These are phyloP conservation scores for Lacanobia wlatinum DNA, from an alignment of 2,888 invertebrate genomes.

Conservation along the genomic window DNA sequence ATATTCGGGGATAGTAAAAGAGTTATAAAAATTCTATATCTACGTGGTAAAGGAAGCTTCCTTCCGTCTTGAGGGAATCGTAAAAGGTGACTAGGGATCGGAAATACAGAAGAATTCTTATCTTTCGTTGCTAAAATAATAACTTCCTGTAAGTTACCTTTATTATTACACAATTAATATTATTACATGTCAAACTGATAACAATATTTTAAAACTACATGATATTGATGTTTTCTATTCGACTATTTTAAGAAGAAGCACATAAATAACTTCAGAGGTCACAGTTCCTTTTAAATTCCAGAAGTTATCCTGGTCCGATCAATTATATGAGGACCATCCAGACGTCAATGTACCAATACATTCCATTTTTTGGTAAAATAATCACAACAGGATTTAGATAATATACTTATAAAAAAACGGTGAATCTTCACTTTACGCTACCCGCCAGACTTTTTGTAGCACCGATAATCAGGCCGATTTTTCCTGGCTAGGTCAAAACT, in stretches of 20 bases:
- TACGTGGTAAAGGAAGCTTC: neutral
- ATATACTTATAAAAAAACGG: neutral
- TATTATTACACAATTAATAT: too few relatives aligned
- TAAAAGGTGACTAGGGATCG: slow-evolving; percentile 28
- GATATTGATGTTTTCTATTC: neutral
- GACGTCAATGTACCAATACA: neutral
- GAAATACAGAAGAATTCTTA: neutral
- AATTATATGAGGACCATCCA: neutral
- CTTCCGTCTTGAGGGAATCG: slow-evolving; percentile 15
- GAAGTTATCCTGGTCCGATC: neutral
- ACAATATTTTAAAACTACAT: neutral
- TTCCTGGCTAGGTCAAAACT: too few relatives aligned
- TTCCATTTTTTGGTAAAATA: neutral
- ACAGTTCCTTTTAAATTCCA: neutral
- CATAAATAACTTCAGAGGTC: too few relatives aligned
- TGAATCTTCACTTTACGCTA: too few relatives aligned
- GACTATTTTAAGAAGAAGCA: neutral
- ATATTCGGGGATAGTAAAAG: slow-evolving; percentile 56
- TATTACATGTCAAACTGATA: neutral
- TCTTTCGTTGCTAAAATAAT: neutral
- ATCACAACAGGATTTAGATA: neutral
- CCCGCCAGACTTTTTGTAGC: too few relatives aligned
- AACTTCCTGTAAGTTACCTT: neutral
- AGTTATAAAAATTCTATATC: slow-evolving; percentile 24
- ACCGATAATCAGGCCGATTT: too few relatives aligned